Base-by-base conservation (phyloP, 2,113 vertebrate species). In the Cryptomyrus ogoouensis region DNA sequence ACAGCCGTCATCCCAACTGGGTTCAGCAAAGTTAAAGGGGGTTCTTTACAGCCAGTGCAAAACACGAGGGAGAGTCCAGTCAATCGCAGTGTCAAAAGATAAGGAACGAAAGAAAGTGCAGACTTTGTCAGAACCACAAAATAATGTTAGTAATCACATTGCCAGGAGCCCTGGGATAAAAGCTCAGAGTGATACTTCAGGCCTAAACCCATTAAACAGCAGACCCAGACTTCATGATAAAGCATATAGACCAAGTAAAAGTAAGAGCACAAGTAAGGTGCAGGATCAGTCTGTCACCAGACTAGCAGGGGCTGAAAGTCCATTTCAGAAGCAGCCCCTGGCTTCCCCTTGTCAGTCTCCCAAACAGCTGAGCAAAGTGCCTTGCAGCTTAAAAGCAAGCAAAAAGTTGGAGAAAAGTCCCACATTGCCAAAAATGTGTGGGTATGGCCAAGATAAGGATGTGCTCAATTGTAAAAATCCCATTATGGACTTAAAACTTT, bases 201-300 rank as follows among this genome's bases (percentile, higher is more conserved):
- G 94, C 89, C 90, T 88, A 3, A 88, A 95, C 52, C 93, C 92
- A 44, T 95, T 94, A 90, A 94, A 90, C 35, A 92, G 94, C 2
- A 92, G 92, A 74, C 93, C 95, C 35, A 95, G 94, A 2, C 92
- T 95, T 56, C 93, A 95, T 58, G 94, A 93, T 90, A 95, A 93
- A 91, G 74, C 91, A 90, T 96, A 94, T 77, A 96, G 95, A 83
- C 50, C 94, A 66, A 95, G 91, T 85, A 93, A 70, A 70, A 31
- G 97, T 91, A 98, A 96, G 92, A 96, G 94, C 92, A 97, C 94
- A 92, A 92, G 91, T 92, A 96, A 94, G 91, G 47, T 89, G 83
- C 92, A 91, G 0, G 96, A 97, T 88, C 90, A 91, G 62, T 89
- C 91, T 24, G 89, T 91, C 0, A 15, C 91, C 1, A 93, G 85